Conservation (phyloP, 1,140 invertebrate species). For the Manduca sexta region DNA sequence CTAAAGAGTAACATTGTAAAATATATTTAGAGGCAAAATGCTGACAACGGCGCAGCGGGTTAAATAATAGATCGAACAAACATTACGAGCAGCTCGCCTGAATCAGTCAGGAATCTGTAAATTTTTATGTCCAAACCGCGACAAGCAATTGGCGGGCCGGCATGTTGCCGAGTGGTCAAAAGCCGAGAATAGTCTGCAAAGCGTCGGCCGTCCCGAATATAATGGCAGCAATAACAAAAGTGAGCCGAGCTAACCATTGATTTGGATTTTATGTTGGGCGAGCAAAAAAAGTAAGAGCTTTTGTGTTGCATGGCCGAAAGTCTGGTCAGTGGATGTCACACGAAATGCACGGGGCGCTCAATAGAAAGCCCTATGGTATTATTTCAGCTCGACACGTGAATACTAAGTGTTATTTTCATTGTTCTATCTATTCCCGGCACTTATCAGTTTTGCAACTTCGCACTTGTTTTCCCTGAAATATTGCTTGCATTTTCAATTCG, state of each 20-base stretch:
- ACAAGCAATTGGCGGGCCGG: conserved; percentile 23
- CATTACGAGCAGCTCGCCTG: not conserved
- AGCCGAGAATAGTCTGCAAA: conserved; percentile 21
- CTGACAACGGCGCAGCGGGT: no score
- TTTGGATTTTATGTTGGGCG: conserved; percentile 57
- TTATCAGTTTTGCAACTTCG: conserved; percentile 13
- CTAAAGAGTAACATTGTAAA: no score
- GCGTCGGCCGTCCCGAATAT: conserved; percentile 36
- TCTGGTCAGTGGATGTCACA: conserved; percentile 44
- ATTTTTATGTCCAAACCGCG: conserved; percentile 46
- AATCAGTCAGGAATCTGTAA: conserved; percentile 22
- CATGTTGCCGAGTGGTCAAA: conserved; percentile 32
- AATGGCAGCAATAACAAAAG: conserved; percentile 64
- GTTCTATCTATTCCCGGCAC: conserved; percentile 20
- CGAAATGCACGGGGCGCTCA: conserved; percentile 35
- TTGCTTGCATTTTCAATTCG: conserved; percentile 6
- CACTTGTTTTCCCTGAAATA: conserved; percentile 4
- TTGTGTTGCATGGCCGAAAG: conserved; percentile 54
- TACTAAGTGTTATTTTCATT: conserved; percentile 54
- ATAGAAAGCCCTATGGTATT: conserved; percentile 44
- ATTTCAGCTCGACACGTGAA: conserved; percentile 45
- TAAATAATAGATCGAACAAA: not conserved
- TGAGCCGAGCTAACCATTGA: conserved; percentile 63
- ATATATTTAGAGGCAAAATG: no score
- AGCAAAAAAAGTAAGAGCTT: conserved; percentile 53